A percentile compares a stretch with the other conserved stretches of the same genome.
Evolutionary conservation across 2,113 vertebrate species (phyloP).

Genomic region (Plotosus lineatus): DNA sequence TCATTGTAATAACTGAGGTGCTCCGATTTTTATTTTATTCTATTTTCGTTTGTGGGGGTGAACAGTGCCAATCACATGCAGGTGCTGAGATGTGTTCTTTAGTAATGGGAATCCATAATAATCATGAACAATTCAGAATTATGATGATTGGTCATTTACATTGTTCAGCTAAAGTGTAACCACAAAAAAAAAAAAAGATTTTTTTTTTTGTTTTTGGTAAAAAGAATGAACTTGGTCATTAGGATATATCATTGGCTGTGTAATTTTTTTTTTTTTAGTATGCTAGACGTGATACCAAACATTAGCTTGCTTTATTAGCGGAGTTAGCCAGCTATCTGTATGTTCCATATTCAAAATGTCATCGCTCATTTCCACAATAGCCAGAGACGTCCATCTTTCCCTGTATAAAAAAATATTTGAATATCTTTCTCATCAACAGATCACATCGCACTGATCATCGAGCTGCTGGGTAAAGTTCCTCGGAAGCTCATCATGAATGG

Average conservation of each 20-base stretch:
- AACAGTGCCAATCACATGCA: background rate
- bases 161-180: too few relatives aligned
- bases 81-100: background rate
- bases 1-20: background rate
- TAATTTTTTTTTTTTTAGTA: background rate
- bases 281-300: background rate
- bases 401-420: too few relatives aligned
- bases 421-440: constrained; percentile 71
- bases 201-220: too few relatives aligned
- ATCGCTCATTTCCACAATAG: background rate
- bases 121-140: background rate
- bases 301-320: background rate
- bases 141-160: too few relatives aligned
- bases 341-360: background rate
- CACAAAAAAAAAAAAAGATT: too few relatives aligned
- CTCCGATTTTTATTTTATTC: background rate
- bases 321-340: background rate
- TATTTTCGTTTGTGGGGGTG: background rate
- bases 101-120: too few relatives aligned
- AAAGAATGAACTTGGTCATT: background rate
- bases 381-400: background rate
- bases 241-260: background rate
- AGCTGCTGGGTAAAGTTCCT: constrained; percentile 95
- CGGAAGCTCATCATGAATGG: constrained; percentile 91
- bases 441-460: constrained; percentile 97